These are phyloP conservation scores for Fistularia commersonii DNA, from an alignment of 2,797 vertebrate species.

Conservation along the genomic window DNA sequence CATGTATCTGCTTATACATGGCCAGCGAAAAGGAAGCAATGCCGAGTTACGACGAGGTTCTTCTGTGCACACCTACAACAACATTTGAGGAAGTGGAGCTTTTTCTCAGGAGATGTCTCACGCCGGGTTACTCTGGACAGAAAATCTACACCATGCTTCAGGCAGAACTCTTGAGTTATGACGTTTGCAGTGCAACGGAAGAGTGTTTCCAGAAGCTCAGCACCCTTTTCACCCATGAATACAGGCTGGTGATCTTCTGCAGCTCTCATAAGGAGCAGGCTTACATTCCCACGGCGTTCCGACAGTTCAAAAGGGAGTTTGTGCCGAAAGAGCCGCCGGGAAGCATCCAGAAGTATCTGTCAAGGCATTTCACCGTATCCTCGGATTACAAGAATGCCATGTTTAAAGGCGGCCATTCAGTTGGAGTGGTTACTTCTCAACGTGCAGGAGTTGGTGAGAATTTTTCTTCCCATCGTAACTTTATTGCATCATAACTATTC, in stretches of 20 bases:
- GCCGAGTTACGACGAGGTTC: conserved; percentile 89
- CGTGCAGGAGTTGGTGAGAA: conserved; percentile 87
- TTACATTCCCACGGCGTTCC: conserved; percentile 90
- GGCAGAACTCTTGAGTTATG: conserved; percentile 87
- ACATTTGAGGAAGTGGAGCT: conserved; percentile 86
- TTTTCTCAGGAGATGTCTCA: conserved; percentile 87
- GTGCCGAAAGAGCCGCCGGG: conserved; percentile 73
- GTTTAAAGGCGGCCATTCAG: conserved; percentile 80
- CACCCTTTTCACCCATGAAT: conserved; percentile 57
- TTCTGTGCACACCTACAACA: conserved; percentile 85
- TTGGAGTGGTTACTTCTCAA: conserved; percentile 86
- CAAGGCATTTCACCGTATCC: conserved; percentile 76
- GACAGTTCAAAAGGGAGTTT: conserved; percentile 83
- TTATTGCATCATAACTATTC: neutral
- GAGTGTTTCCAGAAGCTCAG: conserved; percentile 80
- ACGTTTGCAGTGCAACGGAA: conserved; percentile 84
- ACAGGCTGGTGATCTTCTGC: conserved; percentile 84
- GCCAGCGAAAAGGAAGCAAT: conserved; percentile 73
- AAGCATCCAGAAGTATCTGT: conserved; percentile 81
- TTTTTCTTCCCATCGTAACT: too few relatives aligned
- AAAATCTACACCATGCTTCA: conserved; percentile 87
- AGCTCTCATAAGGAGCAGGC: conserved; percentile 85
- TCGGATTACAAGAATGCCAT: conserved; percentile 66
- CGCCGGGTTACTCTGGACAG: conserved; percentile 53
- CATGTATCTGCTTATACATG: conserved; percentile 89